phyloP scores from a whole-genome alignment of 1,140 invertebrate genomes.

The Drosophila serrata region DNA sequence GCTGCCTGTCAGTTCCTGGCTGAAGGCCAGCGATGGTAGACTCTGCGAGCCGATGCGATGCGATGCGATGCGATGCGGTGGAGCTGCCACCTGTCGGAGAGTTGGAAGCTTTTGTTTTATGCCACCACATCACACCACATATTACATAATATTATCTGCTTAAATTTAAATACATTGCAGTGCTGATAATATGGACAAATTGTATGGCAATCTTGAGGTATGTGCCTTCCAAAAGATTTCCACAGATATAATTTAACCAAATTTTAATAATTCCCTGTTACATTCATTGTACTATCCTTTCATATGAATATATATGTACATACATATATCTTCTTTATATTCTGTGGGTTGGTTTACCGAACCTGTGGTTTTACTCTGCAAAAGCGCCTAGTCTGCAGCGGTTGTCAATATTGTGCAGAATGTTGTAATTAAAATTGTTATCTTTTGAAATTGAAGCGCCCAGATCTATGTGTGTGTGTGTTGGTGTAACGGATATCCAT shows the following conservation, averaged over 20 bases:
- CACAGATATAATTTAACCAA: background rate
- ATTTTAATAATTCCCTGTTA: background rate
- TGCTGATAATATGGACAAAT: background rate
- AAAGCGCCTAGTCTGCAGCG: slow-evolving; percentile 31
- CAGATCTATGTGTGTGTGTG: slow-evolving; percentile 16
- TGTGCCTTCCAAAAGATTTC: background rate
- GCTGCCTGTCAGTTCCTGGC: slow-evolving; percentile 43
- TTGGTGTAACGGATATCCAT: slow-evolving; percentile 55
- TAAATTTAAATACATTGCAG: slow-evolving; percentile 27
- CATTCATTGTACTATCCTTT: too few species aligned
- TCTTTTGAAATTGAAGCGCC: slow-evolving; percentile 55
- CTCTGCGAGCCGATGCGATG: slow-evolving; percentile 20
- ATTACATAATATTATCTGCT: slow-evolving; percentile 37
- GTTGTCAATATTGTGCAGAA: slow-evolving; percentile 54
- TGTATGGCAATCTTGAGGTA: background rate
- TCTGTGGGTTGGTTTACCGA: background rate
- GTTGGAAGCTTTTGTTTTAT: slow-evolving; percentile 37
- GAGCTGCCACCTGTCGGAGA: slow-evolving; percentile 46
- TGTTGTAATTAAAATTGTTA: slow-evolving; percentile 75
- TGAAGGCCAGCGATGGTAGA: slow-evolving; percentile 38
- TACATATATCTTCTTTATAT: background rate
- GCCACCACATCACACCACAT: slow-evolving; percentile 10
- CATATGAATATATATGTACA: too few species aligned
- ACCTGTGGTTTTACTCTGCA: slow-evolving; percentile 3
- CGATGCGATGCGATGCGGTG: slow-evolving; percentile 19